A percentile compares a stretch with the other conserved stretches of the same genome.
Evolutionary conservation across 2,113 vertebrate species (phyloP).

Genomic region (Formicarius rufipectus): DNA sequence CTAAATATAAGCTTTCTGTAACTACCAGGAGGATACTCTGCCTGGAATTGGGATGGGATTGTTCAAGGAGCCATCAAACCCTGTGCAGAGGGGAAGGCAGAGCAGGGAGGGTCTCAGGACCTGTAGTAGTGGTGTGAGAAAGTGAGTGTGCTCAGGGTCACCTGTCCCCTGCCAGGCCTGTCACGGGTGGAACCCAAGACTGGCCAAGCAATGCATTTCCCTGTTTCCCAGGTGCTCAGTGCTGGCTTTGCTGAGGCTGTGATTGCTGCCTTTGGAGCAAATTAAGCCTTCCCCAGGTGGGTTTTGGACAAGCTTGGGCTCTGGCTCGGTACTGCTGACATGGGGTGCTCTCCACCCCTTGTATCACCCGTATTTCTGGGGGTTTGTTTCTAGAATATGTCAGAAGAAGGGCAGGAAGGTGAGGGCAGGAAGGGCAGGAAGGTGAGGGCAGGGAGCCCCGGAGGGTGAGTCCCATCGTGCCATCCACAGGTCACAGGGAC

Average conservation of each 20-base stretch:
- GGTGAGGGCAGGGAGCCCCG: neutral
- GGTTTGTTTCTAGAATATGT: neutral
- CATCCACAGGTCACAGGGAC: accelerated
- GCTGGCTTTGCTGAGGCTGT: neutral
- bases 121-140: accelerated
- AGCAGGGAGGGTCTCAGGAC: neutral
- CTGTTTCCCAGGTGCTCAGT: neutral
- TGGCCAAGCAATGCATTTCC: too few species aligned
- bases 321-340: neutral
- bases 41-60: accelerated
- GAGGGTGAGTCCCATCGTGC: accelerated
- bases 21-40: neutral
- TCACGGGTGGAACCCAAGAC: accelerated
- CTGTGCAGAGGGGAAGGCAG: neutral
- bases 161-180: neutral
- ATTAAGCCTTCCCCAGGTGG: neutral
- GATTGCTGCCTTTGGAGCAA: neutral
- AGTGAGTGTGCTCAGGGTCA: too few species aligned
- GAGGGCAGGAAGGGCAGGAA: too few species aligned
- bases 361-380: neutral
- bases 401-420: too few species aligned
- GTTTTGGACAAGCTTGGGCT: neutral
- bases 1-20: neutral
- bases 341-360: neutral
- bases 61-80: neutral